Percentiles rank a stretch among this genome's conserved stretches.
These are phyloP conservation scores for Pipa parva DNA, from an alignment of 2,113 vertebrate genomes.

Conservation along the genomic window DNA sequence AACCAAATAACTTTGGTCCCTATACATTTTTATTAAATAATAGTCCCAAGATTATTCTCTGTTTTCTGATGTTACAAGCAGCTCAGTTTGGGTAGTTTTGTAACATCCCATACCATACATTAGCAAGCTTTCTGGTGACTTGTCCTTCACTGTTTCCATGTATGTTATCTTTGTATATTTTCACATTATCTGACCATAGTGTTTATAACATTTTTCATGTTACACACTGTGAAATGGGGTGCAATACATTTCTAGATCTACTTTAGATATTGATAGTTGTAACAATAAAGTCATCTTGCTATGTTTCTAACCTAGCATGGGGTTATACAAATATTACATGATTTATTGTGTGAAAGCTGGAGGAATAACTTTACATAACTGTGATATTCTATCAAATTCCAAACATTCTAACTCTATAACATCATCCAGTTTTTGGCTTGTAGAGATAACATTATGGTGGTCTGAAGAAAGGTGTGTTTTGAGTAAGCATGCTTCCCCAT, in stretches of 20 bases:
- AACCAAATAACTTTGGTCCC: too few relatives aligned
- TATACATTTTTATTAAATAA: too few relatives aligned
- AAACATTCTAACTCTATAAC: slow-evolving; percentile 25
- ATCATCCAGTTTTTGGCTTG: slow-evolving; percentile 12
- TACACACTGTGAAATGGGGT: not conserved
- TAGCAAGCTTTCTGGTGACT: too few relatives aligned
- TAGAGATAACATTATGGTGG: slow-evolving; percentile 40
- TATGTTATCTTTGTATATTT: too few relatives aligned
- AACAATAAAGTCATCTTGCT: not conserved
- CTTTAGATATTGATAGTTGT: not conserved
- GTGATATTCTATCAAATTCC: slow-evolving; percentile 22
- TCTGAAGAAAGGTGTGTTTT: slow-evolving; percentile 40
- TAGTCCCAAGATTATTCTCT: too few relatives aligned
- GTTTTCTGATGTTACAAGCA: too few relatives aligned
- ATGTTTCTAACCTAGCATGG: not conserved
- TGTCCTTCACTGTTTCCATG: too few relatives aligned
- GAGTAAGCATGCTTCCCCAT: slow-evolving; percentile 21
- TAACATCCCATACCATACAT: too few relatives aligned
- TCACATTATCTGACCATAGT: too few relatives aligned
- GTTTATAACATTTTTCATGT: too few relatives aligned
- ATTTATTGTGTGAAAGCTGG: slow-evolving; percentile 9
- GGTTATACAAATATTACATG: slow-evolving; percentile 14
- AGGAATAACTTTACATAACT: slow-evolving; percentile 17
- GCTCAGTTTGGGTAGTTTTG: too few relatives aligned
- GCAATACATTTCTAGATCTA: not conserved